phyloP scores from a whole-genome alignment of 2,888 invertebrate genomes.

The Stenodera caucasica region DNA sequence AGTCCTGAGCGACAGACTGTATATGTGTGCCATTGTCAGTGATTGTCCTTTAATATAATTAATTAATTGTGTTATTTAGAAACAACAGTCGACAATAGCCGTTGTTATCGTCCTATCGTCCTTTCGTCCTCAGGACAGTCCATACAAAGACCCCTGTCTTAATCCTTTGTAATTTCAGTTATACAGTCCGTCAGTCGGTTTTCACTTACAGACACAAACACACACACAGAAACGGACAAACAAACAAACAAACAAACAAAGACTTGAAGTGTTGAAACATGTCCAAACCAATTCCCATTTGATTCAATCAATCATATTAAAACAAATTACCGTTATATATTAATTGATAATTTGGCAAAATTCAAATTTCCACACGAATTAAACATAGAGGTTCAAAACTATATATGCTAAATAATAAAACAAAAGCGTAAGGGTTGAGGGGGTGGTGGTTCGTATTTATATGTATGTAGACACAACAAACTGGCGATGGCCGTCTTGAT shows the following conservation, averaged over 20 bases:
- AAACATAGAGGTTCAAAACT: not conserved
- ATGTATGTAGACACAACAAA: conserved; percentile 21
- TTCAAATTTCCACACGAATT: too few species aligned
- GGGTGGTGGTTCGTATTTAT: conserved; percentile 6
- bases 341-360: too few species aligned
- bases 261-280: conserved; percentile 3
- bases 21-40: conserved; percentile 34
- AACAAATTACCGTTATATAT: not conserved
- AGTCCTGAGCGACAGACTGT: conserved; percentile 34
- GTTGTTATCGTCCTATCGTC: conserved; percentile 33
- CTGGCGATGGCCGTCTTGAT: conserved; percentile 37
- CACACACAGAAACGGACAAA: too few species aligned
- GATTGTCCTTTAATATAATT: conserved; percentile 42
- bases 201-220: conserved; percentile 9
- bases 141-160: conserved; percentile 42
- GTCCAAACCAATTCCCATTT: conserved; percentile 5
- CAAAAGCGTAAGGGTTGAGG: not conserved
- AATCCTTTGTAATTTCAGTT: conserved; percentile 37
- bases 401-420: not conserved
- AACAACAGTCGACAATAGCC: conserved; percentile 26
- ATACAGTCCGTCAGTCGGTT: conserved; percentile 9
- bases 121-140: conserved; percentile 35
- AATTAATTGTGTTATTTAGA: conserved; percentile 44
- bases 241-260: not conserved
- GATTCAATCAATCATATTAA: not conserved